A percentile compares a stretch with the other conserved stretches of the same genome.
These are phyloP conservation scores for Cervus canadensis DNA, from an alignment of 2,113 vertebrate genomes.

Conservation along the genomic window DNA sequence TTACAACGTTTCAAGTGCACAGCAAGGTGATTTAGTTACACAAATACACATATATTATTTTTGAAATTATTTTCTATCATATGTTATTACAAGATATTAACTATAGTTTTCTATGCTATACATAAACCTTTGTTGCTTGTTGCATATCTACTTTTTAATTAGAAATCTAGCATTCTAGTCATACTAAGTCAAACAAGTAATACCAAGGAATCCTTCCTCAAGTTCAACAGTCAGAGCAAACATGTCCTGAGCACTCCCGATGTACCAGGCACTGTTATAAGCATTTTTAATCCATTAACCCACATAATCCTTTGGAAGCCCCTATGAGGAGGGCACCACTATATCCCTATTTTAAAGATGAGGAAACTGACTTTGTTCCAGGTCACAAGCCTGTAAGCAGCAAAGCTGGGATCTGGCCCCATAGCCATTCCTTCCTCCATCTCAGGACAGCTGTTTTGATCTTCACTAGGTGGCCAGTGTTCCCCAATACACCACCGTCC, in stretches of 20 bases:
- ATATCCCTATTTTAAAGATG: background rate
- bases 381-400: background rate
- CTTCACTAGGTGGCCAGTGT: background rate
- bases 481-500: background rate
- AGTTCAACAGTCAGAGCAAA: background rate
- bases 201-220: background rate
- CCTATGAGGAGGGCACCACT: background rate
- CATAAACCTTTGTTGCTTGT: background rate
- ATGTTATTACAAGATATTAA: background rate
- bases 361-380: background rate
- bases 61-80: background rate
- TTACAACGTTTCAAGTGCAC: background rate
- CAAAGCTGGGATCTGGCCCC: background rate
- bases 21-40: background rate
- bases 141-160: background rate
- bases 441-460: background rate
- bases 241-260: background rate
- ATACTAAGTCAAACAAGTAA: background rate
- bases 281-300: background rate
- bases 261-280: background rate
- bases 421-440: background rate
- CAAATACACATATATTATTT: background rate
- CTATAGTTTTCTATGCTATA: background rate
- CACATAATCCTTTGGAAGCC: background rate
- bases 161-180: background rate